Evolutionary conservation across 2,888 invertebrate genomes (phyloP).

Genomic region (Orgyia antiqua): DNA sequence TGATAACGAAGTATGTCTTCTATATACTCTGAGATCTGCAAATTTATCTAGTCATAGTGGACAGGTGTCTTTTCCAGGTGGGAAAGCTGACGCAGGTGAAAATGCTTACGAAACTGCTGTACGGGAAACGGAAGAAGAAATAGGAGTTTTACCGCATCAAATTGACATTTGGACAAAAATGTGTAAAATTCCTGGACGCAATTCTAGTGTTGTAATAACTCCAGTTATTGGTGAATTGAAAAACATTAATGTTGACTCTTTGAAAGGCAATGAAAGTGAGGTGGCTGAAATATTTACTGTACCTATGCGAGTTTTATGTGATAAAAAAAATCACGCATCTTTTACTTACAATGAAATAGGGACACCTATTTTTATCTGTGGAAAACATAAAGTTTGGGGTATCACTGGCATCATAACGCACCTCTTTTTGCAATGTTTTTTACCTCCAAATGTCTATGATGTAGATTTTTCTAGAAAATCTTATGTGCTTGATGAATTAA

Average conservation of each 20-base stretch:
- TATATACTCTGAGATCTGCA: conserved; percentile 89
- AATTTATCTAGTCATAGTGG: conserved; percentile 86
- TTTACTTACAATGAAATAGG: conserved; percentile 77
- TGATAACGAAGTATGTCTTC: conserved; percentile 82
- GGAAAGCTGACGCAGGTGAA: conserved; percentile 83
- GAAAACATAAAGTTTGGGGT: conserved; percentile 84
- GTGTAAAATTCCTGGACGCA: conserved; percentile 44
- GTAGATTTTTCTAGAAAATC: conserved; percentile 45
- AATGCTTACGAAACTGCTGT: conserved; percentile 85
- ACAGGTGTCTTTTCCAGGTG: conserved; percentile 94
- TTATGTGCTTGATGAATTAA: conserved; percentile 43
- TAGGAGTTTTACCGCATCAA: conserved; percentile 80
- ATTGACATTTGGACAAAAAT: conserved; percentile 83
- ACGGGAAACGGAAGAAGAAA: conserved; percentile 93
- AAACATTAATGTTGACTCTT: conserved; percentile 66
- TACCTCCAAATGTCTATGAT: conserved; percentile 44
- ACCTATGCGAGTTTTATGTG: conserved; percentile 81
- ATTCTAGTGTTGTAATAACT: conserved; percentile 77
- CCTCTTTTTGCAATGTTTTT: conserved; percentile 67
- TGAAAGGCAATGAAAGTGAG: conserved; percentile 82
- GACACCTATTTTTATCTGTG: conserved; percentile 77
- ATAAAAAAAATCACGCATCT: conserved; percentile 76
- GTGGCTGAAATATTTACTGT: conserved; percentile 89
- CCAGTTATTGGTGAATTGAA: conserved; percentile 82
- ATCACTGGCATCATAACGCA: conserved; percentile 88